Conservation (phyloP, 2,888 invertebrate genomes). For the Pristionchus entomophagus region DNA sequence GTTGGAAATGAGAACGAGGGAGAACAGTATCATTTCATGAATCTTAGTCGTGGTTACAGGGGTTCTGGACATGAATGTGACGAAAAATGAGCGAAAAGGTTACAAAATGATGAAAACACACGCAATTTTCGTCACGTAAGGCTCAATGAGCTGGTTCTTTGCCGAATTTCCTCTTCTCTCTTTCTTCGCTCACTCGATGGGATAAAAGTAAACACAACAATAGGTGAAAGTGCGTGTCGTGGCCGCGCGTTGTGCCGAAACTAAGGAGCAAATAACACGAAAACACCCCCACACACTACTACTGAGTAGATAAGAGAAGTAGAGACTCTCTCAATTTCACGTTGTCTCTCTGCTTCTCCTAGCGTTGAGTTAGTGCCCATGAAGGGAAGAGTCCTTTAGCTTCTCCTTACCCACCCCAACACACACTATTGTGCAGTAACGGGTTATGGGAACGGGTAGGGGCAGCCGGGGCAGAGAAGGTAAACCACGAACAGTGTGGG, state of each 20-base stretch:
- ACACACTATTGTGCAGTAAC: conserved; percentile 31
- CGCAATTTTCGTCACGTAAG: background rate
- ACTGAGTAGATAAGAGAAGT: background rate
- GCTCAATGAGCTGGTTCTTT: background rate
- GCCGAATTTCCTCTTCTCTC: background rate
- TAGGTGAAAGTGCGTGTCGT: background rate
- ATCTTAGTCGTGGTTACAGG: background rate
- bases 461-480: background rate
- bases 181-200: background rate
- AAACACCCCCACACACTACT: background rate
- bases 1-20: background rate
- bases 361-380: background rate
- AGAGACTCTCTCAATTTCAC: background rate
- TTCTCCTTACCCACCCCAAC: background rate
- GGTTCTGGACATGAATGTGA: background rate
- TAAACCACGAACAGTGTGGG: too few relatives aligned
- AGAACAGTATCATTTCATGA: background rate
- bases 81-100: background rate
- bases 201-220: conserved; percentile 28
- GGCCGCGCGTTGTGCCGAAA: too few relatives aligned
- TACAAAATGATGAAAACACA: background rate
- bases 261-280: conserved; percentile 31
- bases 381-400: background rate
- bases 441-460: conserved; percentile 35
- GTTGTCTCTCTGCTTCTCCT: background rate